Evolutionary conservation across 2,113 vertebrate genomes (phyloP).

Genomic region (Camelus bactrianus): DNA sequence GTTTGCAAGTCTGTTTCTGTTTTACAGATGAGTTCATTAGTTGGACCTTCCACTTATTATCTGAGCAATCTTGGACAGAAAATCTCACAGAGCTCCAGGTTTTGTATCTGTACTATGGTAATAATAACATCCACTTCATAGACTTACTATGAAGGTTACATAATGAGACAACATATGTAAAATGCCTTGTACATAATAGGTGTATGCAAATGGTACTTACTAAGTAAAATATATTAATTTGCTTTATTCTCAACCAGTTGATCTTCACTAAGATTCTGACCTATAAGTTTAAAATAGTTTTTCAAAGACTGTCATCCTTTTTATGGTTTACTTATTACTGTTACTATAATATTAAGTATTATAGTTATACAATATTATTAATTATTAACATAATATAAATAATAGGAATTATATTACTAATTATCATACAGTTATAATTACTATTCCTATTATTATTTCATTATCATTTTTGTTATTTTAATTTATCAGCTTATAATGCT

Average conservation of each 20-base stretch:
- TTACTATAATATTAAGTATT: no score
- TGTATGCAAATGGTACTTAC: not conserved
- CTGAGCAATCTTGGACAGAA: not conserved
- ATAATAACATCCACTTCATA: not conserved
- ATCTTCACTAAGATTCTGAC: slow-evolving; percentile 4
- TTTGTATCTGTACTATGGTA: not conserved
- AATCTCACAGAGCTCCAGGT: not conserved
- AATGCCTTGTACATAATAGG: not conserved
- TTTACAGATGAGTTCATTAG: no score
- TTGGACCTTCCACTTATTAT: not conserved
- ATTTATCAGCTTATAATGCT: not conserved
- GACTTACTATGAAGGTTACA: not conserved
- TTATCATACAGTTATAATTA: not conserved
- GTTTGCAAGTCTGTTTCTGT: no score
- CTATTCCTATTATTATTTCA: not conserved
- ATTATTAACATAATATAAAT: no score
- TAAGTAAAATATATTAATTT: slow-evolving; percentile 3
- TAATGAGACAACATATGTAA: not conserved
- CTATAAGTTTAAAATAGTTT: slow-evolving; percentile 20
- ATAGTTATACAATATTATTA: no score
- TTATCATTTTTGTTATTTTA: not conserved
- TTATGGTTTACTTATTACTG: not conserved
- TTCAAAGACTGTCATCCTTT: not conserved
- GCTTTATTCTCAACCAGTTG: not conserved
- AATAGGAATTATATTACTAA: no score